These are phyloP conservation scores for Collichthys lucidus DNA, from an alignment of 2,113 vertebrate genomes.

Conservation along the genomic window DNA sequence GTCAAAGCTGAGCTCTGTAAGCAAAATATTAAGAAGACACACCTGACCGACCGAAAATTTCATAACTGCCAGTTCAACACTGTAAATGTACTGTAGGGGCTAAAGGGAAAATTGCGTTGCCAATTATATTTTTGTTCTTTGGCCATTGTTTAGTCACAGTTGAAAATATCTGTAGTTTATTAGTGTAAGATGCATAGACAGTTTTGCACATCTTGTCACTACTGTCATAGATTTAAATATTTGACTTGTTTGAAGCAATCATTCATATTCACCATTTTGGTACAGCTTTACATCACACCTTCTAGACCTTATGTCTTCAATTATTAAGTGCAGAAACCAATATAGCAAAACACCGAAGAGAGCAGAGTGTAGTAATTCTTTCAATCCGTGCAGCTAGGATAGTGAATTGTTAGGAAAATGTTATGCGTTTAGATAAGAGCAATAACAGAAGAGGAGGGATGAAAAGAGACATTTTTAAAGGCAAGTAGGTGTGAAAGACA, in stretches of 20 bases:
- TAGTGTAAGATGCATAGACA: too few species aligned
- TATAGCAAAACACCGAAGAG: neutral
- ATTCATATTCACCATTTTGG: neutral
- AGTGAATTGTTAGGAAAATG: neutral
- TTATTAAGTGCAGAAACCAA: neutral
- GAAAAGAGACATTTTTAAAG: neutral
- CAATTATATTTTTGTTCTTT: neutral
- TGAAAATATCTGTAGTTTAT: neutral
- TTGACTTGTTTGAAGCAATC: neutral
- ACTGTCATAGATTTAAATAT: neutral
- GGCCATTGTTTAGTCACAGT: neutral
- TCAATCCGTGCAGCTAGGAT: neutral
- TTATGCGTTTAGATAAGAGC: neutral
- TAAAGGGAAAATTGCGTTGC: neutral
- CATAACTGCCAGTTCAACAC: neutral
- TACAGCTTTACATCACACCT: neutral
- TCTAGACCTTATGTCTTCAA: neutral
- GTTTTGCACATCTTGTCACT: neutral
- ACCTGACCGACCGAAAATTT: neutral
- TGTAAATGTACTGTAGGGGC: neutral
- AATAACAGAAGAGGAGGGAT: conserved; percentile 2
- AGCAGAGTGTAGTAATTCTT: neutral
- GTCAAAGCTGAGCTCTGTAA: conserved; percentile 6
- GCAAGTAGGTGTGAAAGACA: neutral
- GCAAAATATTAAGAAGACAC: conserved; percentile 5